These are phyloP conservation scores for Xanthorhoe designata DNA, from an alignment of 2,888 invertebrate genomes.

Conservation along the genomic window DNA sequence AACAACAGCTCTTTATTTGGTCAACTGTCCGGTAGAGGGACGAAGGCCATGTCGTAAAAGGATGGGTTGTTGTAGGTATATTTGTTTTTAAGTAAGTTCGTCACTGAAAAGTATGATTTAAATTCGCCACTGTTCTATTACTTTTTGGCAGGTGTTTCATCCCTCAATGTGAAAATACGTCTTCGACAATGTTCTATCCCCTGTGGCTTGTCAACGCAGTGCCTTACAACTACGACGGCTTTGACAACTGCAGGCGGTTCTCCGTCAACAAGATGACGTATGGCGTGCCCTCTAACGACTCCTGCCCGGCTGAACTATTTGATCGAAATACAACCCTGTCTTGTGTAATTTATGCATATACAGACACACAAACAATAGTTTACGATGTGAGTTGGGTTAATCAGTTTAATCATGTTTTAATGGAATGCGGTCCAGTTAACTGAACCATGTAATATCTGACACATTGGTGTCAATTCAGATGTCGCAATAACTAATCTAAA, in stretches of 20 bases:
- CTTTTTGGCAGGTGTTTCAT: constrained; percentile 58
- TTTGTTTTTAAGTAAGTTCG: too few relatives aligned
- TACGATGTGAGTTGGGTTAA: constrained; percentile 29
- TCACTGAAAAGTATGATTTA: too few relatives aligned
- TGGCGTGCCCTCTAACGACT: constrained; percentile 16
- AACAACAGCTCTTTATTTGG: too few relatives aligned
- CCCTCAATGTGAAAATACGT: constrained; percentile 58
- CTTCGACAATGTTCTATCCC: constrained; percentile 57
- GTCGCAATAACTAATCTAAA: too few relatives aligned
- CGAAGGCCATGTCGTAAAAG: not conserved
- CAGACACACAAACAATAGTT: constrained; percentile 57
- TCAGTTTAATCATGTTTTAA: too few relatives aligned
- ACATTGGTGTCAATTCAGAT: too few relatives aligned
- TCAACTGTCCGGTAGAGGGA: not conserved
- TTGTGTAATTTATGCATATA: constrained; percentile 66
- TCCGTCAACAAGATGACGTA: constrained; percentile 38
- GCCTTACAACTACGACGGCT: constrained; percentile 57
- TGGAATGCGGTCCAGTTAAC: too few relatives aligned
- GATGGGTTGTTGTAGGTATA: too few relatives aligned
- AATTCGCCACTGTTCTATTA: too few relatives aligned
- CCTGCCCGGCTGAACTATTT: constrained; percentile 64
- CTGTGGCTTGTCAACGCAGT: constrained; percentile 77
- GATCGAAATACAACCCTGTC: constrained; percentile 44
- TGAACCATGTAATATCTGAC: not conserved
- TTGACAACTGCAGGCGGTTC: constrained; percentile 79